Base-by-base conservation (phyloP, 2,113 vertebrate species). In the Syngnathus floridae region DNA sequence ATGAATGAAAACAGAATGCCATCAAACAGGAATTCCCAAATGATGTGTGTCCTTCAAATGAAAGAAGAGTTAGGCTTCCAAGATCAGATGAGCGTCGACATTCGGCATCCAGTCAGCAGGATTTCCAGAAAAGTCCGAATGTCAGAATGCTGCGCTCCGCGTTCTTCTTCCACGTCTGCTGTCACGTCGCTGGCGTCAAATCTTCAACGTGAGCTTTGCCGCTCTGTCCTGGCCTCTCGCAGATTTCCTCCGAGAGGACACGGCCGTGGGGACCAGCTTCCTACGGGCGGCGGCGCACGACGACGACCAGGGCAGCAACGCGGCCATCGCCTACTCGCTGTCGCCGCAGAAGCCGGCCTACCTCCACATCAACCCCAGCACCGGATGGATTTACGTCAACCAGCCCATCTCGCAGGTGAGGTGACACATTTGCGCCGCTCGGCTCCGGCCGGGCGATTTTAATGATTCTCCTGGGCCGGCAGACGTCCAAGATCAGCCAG, bases 201-300 rank as follows among this genome's bases (percentile, higher is more conserved):
- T 37, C 19, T 58, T 35, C 3, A 41, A 60, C 12, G 21, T n/a
- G 1, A 37, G 41, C 21, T 26, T 22, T 54, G 21, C 9, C 26
- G 36, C 17, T 19, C 3, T n/a, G 57, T 41, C 57, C 11, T 12
- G 26, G 7, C 26, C 52, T 38, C 8, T 55, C 19, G 40, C 86
- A 95, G 94, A 95, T 68, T 95, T 95, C 74, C 90, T 96, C 64
- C 88, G 90, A 0, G 93, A 95, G 76, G 93, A 95, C 76, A 92
- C 92, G 5, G 85, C 92, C 0, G 89, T 95, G 35, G 94, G 93
- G 21, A 94, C 82, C 1, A 96, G 93, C 74, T 96, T 95, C 73
- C 86, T 96, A 64, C 87, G 79, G 19, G 92, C 91, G 3, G 89
- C 90, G 1, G 94, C 94, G 41, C 91, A 93, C 5, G 94, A 96